phyloP scores from a whole-genome alignment of 2,888 invertebrate species.

The Lottia gigantea region DNA sequence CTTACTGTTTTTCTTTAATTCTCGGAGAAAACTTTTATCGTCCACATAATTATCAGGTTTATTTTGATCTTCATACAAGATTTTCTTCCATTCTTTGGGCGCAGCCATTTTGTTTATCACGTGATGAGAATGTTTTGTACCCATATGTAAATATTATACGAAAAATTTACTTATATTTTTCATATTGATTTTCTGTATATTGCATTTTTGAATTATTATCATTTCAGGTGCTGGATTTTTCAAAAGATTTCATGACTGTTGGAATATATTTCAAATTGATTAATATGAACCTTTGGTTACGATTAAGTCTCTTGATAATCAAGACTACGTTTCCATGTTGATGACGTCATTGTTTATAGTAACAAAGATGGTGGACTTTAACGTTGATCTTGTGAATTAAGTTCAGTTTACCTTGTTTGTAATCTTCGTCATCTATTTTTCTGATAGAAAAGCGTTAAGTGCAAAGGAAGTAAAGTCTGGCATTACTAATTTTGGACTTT shows the following conservation, averaged over 20 bases:
- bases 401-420: neutral
- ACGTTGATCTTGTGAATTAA: neutral
- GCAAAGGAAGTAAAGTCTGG: no score
- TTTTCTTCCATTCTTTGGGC: conserved; percentile 80
- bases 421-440: no score
- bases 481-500: no score
- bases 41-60: conserved; percentile 95
- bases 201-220: no score
- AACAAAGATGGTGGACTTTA: conserved; percentile 28
- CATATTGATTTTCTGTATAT: no score
- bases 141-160: no score
- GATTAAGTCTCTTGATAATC: neutral
- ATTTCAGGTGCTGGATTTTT: no score
- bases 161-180: no score
- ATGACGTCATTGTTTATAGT: conserved; percentile 29
- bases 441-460: no score
- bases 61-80: conserved; percentile 86
- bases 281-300: neutral
- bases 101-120: conserved; percentile 28
- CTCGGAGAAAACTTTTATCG: conserved; percentile 81
- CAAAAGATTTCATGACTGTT: no score
- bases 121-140: neutral
- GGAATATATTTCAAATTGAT: no score
- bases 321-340: conserved; percentile 22
- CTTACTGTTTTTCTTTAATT: conserved; percentile 81